phyloP scores from a whole-genome alignment of 1,140 invertebrate species.

The Maniola jurtina region DNA sequence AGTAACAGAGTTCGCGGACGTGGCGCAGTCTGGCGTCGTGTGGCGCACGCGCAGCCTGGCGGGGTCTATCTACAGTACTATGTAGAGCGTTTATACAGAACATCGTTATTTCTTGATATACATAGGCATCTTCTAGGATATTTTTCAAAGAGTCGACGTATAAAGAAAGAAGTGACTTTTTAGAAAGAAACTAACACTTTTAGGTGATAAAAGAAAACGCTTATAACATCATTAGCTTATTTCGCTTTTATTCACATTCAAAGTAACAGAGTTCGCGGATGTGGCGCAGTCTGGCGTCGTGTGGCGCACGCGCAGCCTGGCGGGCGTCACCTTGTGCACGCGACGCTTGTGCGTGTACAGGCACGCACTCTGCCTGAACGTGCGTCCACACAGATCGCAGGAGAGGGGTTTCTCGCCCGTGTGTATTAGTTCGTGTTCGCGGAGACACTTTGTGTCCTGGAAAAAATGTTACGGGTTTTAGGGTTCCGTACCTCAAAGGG shows the following conservation, averaged over 20 bases:
- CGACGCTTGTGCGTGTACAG: slow-evolving; percentile 63
- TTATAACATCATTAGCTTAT: background rate
- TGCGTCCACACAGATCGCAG: slow-evolving; percentile 77
- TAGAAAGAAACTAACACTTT: background rate
- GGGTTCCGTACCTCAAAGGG: background rate
- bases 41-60: slow-evolving; percentile 11
- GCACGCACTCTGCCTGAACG: slow-evolving; percentile 57
- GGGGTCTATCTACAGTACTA: too few relatives aligned
- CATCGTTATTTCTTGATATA: too few relatives aligned
- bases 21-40: background rate
- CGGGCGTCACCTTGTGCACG: slow-evolving; percentile 44
- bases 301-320: slow-evolving; percentile 9
- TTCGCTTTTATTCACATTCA: background rate
- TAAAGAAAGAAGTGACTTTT: too few relatives aligned
- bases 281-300: background rate
- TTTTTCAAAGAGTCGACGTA: too few relatives aligned
- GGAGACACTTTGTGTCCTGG: slow-evolving; percentile 52
- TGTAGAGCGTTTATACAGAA: too few relatives aligned
- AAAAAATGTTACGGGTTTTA: slow-evolving; percentile 27
- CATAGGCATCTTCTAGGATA: too few relatives aligned
- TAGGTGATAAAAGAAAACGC: background rate
- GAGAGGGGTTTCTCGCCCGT: slow-evolving; percentile 81
- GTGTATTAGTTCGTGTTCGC: slow-evolving; percentile 75
- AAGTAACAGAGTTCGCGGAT: background rate
- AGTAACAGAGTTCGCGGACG: background rate